phyloP scores from a whole-genome alignment of 2,888 invertebrate genomes.

The Halictus quadricinctus region DNA sequence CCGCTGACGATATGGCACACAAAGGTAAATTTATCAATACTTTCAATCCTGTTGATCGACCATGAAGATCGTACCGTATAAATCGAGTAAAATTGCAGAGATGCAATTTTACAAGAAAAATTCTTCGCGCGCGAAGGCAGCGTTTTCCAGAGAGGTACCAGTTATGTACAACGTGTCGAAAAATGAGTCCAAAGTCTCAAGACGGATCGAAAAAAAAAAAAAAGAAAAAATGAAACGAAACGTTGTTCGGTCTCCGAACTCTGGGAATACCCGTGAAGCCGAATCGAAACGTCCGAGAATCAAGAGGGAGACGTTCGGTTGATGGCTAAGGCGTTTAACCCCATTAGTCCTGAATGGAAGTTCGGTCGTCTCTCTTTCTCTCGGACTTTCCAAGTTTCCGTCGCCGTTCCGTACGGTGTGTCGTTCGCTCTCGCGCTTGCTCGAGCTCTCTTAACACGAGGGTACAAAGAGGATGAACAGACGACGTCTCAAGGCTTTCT shows the following conservation, averaged over 20 bases:
- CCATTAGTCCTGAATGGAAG: conserved; percentile 80
- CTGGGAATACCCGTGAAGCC: conserved; percentile 47
- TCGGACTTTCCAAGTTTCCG: conserved; percentile 54
- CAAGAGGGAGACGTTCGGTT: conserved; percentile 72
- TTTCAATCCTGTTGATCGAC: not conserved
- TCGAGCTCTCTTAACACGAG: conserved; percentile 68
- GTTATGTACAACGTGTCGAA: not conserved
- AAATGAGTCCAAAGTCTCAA: not conserved
- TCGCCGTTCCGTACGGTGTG: conserved; percentile 60
- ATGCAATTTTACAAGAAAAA: not conserved
- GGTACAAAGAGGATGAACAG: conserved; percentile 70
- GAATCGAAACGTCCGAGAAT: conserved; percentile 71
- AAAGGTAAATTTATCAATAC: conserved; percentile 87
- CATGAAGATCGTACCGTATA: not conserved
- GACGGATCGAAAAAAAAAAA: not conserved
- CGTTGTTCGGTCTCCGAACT: conserved; percentile 12
- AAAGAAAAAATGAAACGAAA: not conserved
- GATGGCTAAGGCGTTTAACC: conserved; percentile 81
- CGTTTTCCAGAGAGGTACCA: not conserved
- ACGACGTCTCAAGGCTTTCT: conserved; percentile 78
- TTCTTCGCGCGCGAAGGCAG: not conserved
- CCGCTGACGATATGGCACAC: conserved; percentile 93
- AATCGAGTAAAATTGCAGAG: not conserved
- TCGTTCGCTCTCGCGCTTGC: conserved; percentile 54
- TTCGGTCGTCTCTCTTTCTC: conserved; percentile 62